A percentile compares a stretch with the other conserved stretches of the same genome.
Evolutionary conservation across 1,140 invertebrate genomes (phyloP).

Genomic region (Trinorchestia longiramus): DNA sequence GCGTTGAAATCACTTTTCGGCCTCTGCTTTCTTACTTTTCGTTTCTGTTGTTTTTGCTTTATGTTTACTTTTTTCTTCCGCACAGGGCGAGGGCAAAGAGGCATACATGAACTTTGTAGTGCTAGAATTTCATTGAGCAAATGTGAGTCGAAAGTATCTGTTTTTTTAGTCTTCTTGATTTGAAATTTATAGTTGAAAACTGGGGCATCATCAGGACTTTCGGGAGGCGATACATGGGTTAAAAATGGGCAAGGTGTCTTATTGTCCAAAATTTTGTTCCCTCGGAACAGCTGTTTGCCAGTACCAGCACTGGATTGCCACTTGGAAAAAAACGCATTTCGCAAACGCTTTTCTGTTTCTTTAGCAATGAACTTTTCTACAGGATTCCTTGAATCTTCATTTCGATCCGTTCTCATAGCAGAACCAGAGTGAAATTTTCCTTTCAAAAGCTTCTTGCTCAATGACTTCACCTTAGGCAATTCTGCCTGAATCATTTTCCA

Average conservation of each 20-base stretch:
- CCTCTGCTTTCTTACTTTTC: background rate
- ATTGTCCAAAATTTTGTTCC: background rate
- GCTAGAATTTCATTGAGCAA: conserved; percentile 47
- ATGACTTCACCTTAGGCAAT: background rate
- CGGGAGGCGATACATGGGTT: conserved; percentile 11
- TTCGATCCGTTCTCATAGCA: background rate
- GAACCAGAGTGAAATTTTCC: background rate
- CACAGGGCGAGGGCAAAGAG: background rate
- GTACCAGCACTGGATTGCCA: conserved; percentile 22
- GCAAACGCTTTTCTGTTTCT: conserved; percentile 39
- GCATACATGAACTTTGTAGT: conserved; percentile 28
- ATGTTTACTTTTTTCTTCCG: background rate
- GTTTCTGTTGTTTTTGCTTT: background rate
- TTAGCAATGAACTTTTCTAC: background rate
- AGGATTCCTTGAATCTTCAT: background rate
- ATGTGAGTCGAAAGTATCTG: background rate
- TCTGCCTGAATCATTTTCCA: conserved; percentile 37
- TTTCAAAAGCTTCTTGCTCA: background rate
- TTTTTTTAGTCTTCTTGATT: background rate
- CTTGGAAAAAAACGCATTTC: background rate
- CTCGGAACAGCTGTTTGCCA: background rate
- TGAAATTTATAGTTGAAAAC: conserved; percentile 25
- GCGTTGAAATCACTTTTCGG: background rate
- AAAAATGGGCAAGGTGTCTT: background rate
- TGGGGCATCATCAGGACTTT: conserved; percentile 4